Base-by-base conservation (phyloP, 2,797 vertebrate genomes). In the Thamnophis elegans region DNA sequence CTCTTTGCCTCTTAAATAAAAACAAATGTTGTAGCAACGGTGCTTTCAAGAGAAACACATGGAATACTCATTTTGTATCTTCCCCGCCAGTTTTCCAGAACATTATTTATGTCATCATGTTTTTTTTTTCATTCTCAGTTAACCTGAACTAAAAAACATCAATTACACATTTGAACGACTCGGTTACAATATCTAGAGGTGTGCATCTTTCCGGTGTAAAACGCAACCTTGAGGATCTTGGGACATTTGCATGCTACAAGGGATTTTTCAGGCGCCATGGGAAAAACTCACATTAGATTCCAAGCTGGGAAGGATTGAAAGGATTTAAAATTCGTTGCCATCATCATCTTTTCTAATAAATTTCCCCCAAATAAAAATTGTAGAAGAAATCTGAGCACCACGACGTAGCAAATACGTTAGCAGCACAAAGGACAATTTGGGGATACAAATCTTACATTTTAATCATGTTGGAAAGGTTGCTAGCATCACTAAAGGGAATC, bases 1-100 rank as follows among this genome's bases (percentile, higher is more conserved):
- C 90, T 95, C 91, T 88, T 86, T 94, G 91, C 93, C 36, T 26
- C 60, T 56, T 90, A 36, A 10, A 90, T 87, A 90, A 62, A 93
- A 60, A 36, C 2, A 89, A 89, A 25, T 82, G 20, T 82, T 25
- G 47, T 47, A 47, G 28, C 20, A 60, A 56, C 18, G 18, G 22
- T 36, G 26, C 59, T 91, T 53, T 82, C 32, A 87, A n/a, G 62
- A 2, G 85, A 78, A 85, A 56, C 0, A 5, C 3, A 5, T 26
- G 22, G 28, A 59, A 51, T 12, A 53, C 54, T 47, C 16, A 4
- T 73, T 20, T 18, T 36, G 6, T 88, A 90, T 5, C 32, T 51
- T 25, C 36, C 51, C 22, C 54, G 54, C 7, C 11, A 88, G 68
- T 32, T 73, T 78, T 22, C 47, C 28, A 18, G 58, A 42, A 62